Evolutionary conservation across 2,797 vertebrate species (phyloP).

Genomic region (Tiaroga cobitis): DNA sequence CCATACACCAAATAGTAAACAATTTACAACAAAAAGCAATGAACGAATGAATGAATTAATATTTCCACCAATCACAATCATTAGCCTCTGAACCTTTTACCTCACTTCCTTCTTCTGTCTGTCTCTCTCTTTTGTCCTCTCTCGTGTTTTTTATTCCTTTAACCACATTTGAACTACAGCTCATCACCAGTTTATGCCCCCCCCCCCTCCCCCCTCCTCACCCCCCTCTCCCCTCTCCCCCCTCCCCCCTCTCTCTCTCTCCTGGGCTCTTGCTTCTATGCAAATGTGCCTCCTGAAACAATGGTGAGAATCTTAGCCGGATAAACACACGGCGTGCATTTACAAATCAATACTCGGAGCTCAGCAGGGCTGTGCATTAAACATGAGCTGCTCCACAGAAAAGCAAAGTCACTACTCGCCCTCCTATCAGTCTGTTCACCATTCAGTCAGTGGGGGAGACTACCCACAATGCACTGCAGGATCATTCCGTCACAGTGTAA

Average conservation of each 20-base stretch:
- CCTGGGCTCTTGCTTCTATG: slow-evolving; percentile 41
- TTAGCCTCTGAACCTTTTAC: not conserved
- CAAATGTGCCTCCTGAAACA: slow-evolving; percentile 61
- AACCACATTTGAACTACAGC: slow-evolving; percentile 34
- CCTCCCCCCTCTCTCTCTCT: slow-evolving; percentile 16
- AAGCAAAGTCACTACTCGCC: slow-evolving; percentile 31
- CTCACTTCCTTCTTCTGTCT: slow-evolving; percentile 10
- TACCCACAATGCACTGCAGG: slow-evolving; percentile 20
- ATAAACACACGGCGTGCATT: slow-evolving; percentile 66
- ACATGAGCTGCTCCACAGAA: slow-evolving; percentile 58
- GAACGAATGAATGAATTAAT: not conserved
- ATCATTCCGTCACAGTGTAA: not conserved
- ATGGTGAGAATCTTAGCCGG: slow-evolving; percentile 51
- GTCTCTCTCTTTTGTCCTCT: not conserved
- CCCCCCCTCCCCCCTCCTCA: not conserved
- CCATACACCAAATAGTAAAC: not conserved
- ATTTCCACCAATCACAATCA: not conserved
- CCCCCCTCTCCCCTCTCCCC: slow-evolving; percentile 12
- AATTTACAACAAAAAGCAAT: not conserved
- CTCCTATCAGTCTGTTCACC: slow-evolving; percentile 28
- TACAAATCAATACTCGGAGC: slow-evolving; percentile 66
- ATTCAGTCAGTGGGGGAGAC: slow-evolving; percentile 28
- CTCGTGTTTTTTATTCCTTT: not conserved
- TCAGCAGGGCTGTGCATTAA: slow-evolving; percentile 62
- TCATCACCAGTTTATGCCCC: slow-evolving; percentile 3